Base-by-base conservation (phyloP, 2,888 invertebrate species). In the Drosophila multiciliata region DNA sequence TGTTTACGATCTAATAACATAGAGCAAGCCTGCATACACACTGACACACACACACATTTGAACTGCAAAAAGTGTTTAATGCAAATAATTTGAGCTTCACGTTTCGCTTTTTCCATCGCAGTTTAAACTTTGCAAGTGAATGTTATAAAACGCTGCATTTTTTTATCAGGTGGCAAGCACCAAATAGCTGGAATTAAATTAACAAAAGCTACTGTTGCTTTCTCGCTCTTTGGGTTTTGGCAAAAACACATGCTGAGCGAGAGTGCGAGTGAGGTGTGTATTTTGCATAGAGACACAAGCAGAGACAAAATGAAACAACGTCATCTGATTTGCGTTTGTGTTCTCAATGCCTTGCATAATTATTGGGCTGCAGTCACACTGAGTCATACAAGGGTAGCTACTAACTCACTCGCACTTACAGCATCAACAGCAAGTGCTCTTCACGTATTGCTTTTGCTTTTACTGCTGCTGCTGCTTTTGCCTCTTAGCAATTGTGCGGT, bases 281-380 rank as follows among this genome's bases (percentile, higher is more conserved):
- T 29, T n/a, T n/a, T n/a, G 17, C 26, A 54, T 12, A 29, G 4
- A 59, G 20, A 23, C 20, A 53, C 9, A 55, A 32, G 17, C 7
- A 15, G 3, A 32, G 48, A 40, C 53, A 65, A 23, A 23, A 45
- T 45, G 42, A 20, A 53, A 38, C 38, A 64, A 38, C 64, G 64
- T 69, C 70, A 77, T 67, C 40, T 54, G 49, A n/a, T 42, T 42
- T 40, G 42, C 50, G 48, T 45, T 38, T 38, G 65, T 58, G 61
- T 65, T 74, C 70, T 61, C 70, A 74, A 71, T 71, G 70, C 74
- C 81, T 81, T 81, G 83, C 81, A 78, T 80, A 80, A 78, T 78
- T 66, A 80, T 68, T 64, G 52, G 54, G 45, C 53, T 70, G 67
- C 69, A 75, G 66, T 78, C 66, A 75, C 83, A 67, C 66, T 83